Evolutionary conservation across 2,797 vertebrate species (phyloP).

Genomic region (Limnodromus scolopaceus): DNA sequence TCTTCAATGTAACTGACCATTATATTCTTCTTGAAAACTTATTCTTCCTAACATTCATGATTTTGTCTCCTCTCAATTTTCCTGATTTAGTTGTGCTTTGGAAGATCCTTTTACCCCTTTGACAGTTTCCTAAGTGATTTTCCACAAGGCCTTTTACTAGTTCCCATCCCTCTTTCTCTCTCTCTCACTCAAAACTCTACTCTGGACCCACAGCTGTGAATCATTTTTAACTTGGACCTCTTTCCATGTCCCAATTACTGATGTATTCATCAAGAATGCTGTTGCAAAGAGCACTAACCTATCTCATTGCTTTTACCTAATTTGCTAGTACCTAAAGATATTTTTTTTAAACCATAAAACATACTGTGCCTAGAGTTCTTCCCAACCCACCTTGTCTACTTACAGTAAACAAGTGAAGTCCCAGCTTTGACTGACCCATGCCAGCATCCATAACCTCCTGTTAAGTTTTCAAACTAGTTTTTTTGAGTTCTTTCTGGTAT

Average conservation of each 20-base stretch:
- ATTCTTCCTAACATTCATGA: slow-evolving; percentile 4
- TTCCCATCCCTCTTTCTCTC: not conserved
- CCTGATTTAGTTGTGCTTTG: slow-evolving; percentile 14
- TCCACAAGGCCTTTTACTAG: not conserved
- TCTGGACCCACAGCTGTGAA: not conserved
- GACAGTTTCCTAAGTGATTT: not conserved
- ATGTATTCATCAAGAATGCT: slow-evolving; percentile 26
- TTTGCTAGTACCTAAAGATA: not conserved
- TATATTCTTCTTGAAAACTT: slow-evolving; percentile 29
- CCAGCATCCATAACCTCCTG: slow-evolving; percentile 23
- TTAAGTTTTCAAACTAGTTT: slow-evolving; percentile 47
- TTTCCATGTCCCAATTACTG: not conserved
- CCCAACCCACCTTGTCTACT: slow-evolving; percentile 27
- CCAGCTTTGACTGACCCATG: slow-evolving; percentile 17
- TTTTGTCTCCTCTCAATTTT: slow-evolving; percentile 4
- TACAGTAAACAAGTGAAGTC: slow-evolving; percentile 14
- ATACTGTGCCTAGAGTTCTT: slow-evolving; percentile 18
- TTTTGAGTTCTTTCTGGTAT: slow-evolving; percentile 48
- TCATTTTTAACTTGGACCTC: not conserved
- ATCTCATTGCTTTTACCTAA: slow-evolving; percentile 36
- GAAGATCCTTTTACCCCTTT: not conserved
- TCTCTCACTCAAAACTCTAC: not conserved
- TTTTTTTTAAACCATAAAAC: slow-evolving; percentile 2
- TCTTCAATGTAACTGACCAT: slow-evolving; percentile 15
- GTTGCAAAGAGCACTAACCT: slow-evolving; percentile 37